Conservation (phyloP, 1,140 invertebrate genomes). For the Chelonus insularis region DNA sequence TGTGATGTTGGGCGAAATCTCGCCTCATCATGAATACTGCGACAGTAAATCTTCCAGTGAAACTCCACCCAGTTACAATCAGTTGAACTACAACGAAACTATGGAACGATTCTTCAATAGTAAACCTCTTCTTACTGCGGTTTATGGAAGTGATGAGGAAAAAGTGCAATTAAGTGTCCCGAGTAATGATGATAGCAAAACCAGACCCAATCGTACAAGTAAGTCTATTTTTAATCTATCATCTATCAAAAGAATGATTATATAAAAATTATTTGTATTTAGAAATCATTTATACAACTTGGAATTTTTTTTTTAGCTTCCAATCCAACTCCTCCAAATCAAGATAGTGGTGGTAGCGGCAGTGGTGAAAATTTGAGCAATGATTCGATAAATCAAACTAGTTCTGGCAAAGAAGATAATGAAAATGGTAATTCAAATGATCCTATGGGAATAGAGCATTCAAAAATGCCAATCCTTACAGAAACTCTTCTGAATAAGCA, state of each 20-base stretch:
- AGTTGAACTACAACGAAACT: slow-evolving; percentile 86
- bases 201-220: slow-evolving; percentile 33
- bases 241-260: neutral
- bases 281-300: neutral
- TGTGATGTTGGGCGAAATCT: slow-evolving; percentile 83
- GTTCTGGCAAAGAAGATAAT: slow-evolving; percentile 42
- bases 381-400: slow-evolving; percentile 57
- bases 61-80: slow-evolving; percentile 81
- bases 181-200: slow-evolving; percentile 40
- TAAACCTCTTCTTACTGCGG: slow-evolving; percentile 68
- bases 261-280: neutral
- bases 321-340: slow-evolving; percentile 46
- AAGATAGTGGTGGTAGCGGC: slow-evolving; percentile 60
- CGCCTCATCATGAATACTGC: slow-evolving; percentile 79
- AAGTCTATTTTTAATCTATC: slow-evolving; percentile 15
- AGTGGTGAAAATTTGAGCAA: slow-evolving; percentile 64
- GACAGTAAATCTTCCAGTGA: slow-evolving; percentile 82
- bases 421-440: slow-evolving; percentile 36
- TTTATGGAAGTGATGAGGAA: slow-evolving; percentile 49
- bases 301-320: slow-evolving; percentile 27
- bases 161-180: slow-evolving; percentile 41
- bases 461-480: slow-evolving; percentile 65
- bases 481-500: slow-evolving; percentile 70
- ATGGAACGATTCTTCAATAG: slow-evolving; percentile 84
- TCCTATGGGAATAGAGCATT: slow-evolving; percentile 41